A percentile compares a stretch with the other conserved stretches of the same genome.
Evolutionary conservation across 2,797 vertebrate species (phyloP).

Genomic region (Centroberyx gerrardi): DNA sequence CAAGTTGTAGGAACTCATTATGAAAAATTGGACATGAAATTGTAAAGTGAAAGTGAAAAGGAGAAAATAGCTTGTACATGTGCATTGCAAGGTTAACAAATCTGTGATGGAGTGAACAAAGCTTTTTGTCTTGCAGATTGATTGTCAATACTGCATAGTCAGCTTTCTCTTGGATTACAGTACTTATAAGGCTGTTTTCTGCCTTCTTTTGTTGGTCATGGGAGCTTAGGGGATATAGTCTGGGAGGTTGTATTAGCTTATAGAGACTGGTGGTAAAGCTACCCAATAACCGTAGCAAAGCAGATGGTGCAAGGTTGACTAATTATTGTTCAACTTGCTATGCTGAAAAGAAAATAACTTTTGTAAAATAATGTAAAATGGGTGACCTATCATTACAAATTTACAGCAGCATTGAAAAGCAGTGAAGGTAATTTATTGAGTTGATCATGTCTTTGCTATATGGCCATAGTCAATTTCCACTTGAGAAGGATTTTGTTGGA

Average conservation of each 20-base stretch:
- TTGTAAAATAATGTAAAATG: conserved; percentile 20
- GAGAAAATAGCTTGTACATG: conserved; percentile 45
- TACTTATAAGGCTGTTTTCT: neutral
- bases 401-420: conserved; percentile 1
- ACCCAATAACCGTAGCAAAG: conserved; percentile 30
- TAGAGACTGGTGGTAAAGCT: conserved; percentile 1
- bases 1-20: conserved; percentile 26
- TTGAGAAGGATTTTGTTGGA: conserved; percentile 42
- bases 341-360: conserved; percentile 11
- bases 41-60: conserved; percentile 49
- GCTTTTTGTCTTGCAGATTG: conserved; percentile 24
- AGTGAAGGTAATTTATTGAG: conserved; percentile 25
- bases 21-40: conserved; percentile 46
- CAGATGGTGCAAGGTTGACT: conserved; percentile 8
- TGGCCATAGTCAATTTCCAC: conserved; percentile 39
- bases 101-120: conserved; percentile 42
- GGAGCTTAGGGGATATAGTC: conserved; percentile 3
- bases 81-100: conserved; percentile 45
- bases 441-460: conserved; percentile 34
- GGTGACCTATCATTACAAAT: conserved; percentile 1
- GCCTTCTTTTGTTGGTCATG: conserved; percentile 2
- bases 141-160: conserved; percentile 36
- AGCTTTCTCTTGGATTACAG: conserved; percentile 31
- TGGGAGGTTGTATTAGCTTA: neutral
- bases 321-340: neutral